Base-by-base conservation (phyloP, 2,113 vertebrate species). In the Petroica traversi region DNA sequence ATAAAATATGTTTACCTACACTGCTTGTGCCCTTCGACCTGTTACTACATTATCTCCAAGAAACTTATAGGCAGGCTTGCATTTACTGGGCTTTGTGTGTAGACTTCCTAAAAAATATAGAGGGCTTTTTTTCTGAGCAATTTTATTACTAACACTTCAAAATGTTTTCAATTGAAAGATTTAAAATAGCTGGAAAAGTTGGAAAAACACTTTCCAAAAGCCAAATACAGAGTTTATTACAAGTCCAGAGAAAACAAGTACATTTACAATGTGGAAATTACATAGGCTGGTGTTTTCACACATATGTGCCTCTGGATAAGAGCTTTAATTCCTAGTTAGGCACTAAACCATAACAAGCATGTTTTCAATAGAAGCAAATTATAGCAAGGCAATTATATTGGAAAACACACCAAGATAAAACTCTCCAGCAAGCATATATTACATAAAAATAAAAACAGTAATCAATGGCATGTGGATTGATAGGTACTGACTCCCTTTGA, bases 181-280 rank as follows among this genome's bases (percentile, higher is more conserved):
- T 64, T 93, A 81, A 88, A 92, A 86, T 74, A 84, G 14, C 34
- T 74, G 28, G 14, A 75, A 84, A 86, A 89, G 45, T 41, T 81
- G 52, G 48, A 78, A 93, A 89, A 92, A 55, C 22, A 29, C 18
- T 81, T 90, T 67, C 52, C 5, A 52, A 67, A 84, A 54, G 55
- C 38, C 19, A 89, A 75, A 55, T 89, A 54, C 41, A 88, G 48
- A 89, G 49, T 85, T 80, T 85, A 96, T 88, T 93, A 54, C 73
- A 88, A 74, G 48, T 22, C 8, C 45, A 73, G 79, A 87, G 79
- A 86, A 96, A 96, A 86, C 22, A 73, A 94, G 40, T 73, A 73
- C 52, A 61, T 89, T 95, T 93, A 75, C 76, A 87, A 62, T 82
- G 68, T 87, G 82, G 66, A 93, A 96, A 88, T 90, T 26, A 87